phyloP scores from a whole-genome alignment of 30 jellyfish, hydroid and myxozoan genomes.

The Hydra vulgaris region DNA sequence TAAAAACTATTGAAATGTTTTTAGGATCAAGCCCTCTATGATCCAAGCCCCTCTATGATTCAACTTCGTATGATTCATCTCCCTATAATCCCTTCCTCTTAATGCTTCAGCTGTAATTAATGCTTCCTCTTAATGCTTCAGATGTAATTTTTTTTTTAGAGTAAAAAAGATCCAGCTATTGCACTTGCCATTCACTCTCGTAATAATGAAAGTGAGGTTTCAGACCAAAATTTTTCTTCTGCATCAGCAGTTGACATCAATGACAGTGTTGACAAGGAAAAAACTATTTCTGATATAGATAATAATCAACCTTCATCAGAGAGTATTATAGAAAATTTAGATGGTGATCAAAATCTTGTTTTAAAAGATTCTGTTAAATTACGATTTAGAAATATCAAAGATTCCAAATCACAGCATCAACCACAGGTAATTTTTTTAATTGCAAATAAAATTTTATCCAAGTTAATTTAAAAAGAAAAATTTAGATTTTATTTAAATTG shows the following conservation, averaged over 20 bases:
- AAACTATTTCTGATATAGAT: too few species aligned
- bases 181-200: slow-evolving; percentile 17
- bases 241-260: not conserved
- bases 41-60: too few species aligned
- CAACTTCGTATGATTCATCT: too few species aligned
- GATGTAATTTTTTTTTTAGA: not conserved
- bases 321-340: not conserved
- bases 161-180: slow-evolving; percentile 22
- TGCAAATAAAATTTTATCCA: too few species aligned
- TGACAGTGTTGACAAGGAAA: not conserved
- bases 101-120: too few species aligned
- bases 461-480: too few species aligned
- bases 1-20: too few species aligned
- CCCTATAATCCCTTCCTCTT: too few species aligned
- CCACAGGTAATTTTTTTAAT: not conserved
- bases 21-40: too few species aligned
- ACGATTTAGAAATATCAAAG: slow-evolving; percentile 12
- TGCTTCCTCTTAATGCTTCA: not conserved
- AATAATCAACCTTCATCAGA: not conserved
- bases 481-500: too few species aligned
- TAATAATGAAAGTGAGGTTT: not conserved
- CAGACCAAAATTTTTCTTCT: not conserved
- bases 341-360: not conserved
- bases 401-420: not conserved
- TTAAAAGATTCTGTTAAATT: slow-evolving; percentile 13